Percentiles rank a stretch among this genome's conserved stretches.
These are phyloP conservation scores for Sandelia bainsii DNA, from an alignment of 2,797 vertebrate species.

Conservation along the genomic window DNA sequence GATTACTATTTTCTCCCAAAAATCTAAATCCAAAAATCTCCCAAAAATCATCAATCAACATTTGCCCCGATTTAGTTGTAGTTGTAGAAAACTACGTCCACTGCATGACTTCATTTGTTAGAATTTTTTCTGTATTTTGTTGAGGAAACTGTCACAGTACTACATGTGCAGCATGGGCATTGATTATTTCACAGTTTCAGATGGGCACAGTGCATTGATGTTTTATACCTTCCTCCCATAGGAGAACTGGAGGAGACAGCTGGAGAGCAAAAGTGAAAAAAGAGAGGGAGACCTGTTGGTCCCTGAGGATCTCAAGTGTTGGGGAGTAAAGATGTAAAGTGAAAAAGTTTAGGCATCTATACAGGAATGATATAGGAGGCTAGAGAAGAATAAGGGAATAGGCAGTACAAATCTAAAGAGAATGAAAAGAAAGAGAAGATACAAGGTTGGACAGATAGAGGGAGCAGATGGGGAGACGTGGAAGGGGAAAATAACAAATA, in stretches of 20 bases:
- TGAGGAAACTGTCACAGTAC: background rate
- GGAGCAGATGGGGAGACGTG: slow-evolving; percentile 45
- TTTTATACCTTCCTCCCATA: slow-evolving; percentile 29
- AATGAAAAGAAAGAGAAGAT: slow-evolving; percentile 37
- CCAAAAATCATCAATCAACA: background rate
- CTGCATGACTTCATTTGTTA: background rate
- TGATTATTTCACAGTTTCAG: slow-evolving; percentile 27
- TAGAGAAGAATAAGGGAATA: slow-evolving; percentile 17
- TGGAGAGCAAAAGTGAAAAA: slow-evolving; percentile 37
- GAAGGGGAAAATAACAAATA: slow-evolving; percentile 61
- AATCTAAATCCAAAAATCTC: too few relatives aligned
- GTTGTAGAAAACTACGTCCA: background rate
- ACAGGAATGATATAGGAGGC: slow-evolving; percentile 45
- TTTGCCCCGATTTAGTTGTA: background rate
- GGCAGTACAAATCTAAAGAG: slow-evolving; percentile 25
- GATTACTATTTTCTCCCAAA: slow-evolving; percentile 5
- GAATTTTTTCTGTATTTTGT: background rate
- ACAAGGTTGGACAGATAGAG: slow-evolving; percentile 39
- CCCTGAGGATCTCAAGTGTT: slow-evolving; percentile 44
- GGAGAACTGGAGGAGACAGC: slow-evolving; percentile 18
- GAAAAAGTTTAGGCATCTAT: slow-evolving; percentile 61
- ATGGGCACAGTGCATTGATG: slow-evolving; percentile 30
- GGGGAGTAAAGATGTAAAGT: slow-evolving; percentile 48
- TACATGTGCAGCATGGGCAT: slow-evolving; percentile 10
- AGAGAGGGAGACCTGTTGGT: slow-evolving; percentile 43